Evolutionary conservation across 2,113 vertebrate genomes (phyloP), one percentile per base, ranked within the genome.

Genomic region (Pipa parva): DNA sequence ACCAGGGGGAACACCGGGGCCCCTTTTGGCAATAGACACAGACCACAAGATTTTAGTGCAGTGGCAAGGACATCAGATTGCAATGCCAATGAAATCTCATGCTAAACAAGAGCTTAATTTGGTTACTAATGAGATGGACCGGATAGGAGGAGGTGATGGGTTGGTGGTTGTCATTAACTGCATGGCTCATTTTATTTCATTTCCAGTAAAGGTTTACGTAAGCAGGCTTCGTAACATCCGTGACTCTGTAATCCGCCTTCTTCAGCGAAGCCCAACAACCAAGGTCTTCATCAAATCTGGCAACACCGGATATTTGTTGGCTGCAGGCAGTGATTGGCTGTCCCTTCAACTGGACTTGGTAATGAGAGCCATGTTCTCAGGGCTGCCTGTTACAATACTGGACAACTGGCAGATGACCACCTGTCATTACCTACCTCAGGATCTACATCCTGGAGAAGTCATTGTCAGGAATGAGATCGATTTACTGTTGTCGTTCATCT

Each of bases 321-420:
- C 63, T 17, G 60, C 71, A 45, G 55, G 59, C 29, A 73, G 72
- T 28, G 74, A 76, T 49, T 80, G 78, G 78, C 63, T 76, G 29
- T 72, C 74, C 33, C 69, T 72, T 29, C 78, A 80, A 49, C 59
- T 80, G 59, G 64, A 79, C 74, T 39, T 10, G 12, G 21, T 59
- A 6, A 63, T 80, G 22, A 64, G 62, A 8, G 52, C 24, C 24
- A 71, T 75, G 63, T 76, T 80, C 60, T 56, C 55, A 46, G 72
- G 67, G 18, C 52, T 78, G 15, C 73, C 73, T 3, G 76, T 80
- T 12, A 73, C 73, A 31, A 33, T 78, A 26, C 20, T 80, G 2
- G 78, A 79, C 4, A 37, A 48, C 8, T 79, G 78, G 76, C 72
- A 79, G 65, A 79, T 79, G 78, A 76, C 78, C 4, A 63, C 76